Base-by-base conservation (phyloP, 2,797 vertebrate genomes). In the Artibeus lituratus region DNA sequence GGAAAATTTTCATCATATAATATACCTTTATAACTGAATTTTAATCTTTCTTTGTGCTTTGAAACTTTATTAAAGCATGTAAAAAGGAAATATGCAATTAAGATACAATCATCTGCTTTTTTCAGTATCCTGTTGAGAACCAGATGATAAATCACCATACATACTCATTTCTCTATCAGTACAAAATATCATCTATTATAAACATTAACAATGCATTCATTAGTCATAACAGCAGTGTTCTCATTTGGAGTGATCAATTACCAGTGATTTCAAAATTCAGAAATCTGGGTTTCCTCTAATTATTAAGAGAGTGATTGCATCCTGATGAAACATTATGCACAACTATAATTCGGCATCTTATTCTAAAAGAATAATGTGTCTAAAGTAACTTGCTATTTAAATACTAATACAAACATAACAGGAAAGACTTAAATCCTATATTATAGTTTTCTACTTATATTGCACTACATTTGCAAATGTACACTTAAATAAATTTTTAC, bases 191-290 rank as follows among this genome's bases (percentile, higher is more conserved):
- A 93, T 83, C 42, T 94, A 77, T 92, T 91, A 89, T 6, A 91
- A 93, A 95, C 73, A 95, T 98, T 98, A 97, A 92, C 81, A 91
- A 96, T 94, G 53, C 24, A 90, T 42, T 82, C 94, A 95, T 98
- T 96, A 98, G 90, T 97, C 97, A 97, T 89, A 98, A 78, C 94
- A 97, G 84, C 2, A 0, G 70, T 95, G 16, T 76, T 91, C 65
- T 96, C 88, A 55, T 51, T 97, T 95, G 78, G 69, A 91, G 55
- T 87, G 81, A 95, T 97, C 97, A 83, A 96, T 94, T 95, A 87
- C 94, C 97, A 97, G 97, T 87, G 42, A 62, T 93, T 97, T 97
- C 59, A 95, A 97, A 97, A 90, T 19, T 95, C 51, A 97, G 70
- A 89, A 96, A 39, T 95, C 59, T 91, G 11, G 16, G 11, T 22